A percentile compares a stretch with the other conserved stretches of the same genome.
These are phyloP conservation scores for Oreochromis aureus DNA, from an alignment of 2,113 vertebrate species.

Conservation along the genomic window DNA sequence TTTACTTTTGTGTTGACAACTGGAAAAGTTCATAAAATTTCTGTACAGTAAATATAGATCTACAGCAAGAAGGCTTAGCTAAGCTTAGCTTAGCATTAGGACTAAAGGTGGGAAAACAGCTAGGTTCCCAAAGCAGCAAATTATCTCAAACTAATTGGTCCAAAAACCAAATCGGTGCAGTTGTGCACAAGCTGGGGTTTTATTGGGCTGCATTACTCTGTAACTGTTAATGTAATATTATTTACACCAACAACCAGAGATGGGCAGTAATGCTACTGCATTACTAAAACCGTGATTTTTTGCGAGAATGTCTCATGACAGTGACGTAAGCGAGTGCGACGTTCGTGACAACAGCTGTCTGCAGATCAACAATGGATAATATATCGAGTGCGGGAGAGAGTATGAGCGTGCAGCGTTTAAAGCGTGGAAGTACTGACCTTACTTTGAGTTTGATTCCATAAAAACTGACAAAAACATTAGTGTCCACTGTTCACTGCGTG, in stretches of 20 bases:
- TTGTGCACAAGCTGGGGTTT: not conserved
- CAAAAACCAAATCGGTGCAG: not conserved
- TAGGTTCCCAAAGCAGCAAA: not conserved
- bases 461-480: no score
- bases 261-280: no score
- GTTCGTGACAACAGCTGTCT: no score
- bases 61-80: not conserved
- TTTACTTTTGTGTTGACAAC: not conserved
- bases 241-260: not conserved
- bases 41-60: not conserved
- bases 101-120: not conserved
- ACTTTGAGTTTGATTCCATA: no score
- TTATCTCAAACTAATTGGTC: not conserved
- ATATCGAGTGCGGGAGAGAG: no score
- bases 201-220: not conserved
- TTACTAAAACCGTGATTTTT: no score
- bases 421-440: no score
- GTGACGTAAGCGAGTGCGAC: no score
- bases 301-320: no score
- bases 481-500: no score
- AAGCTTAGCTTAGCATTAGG: not conserved
- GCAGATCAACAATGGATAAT: no score
- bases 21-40: not conserved
- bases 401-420: no score
- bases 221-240: not conserved